phyloP scores from a whole-genome alignment of 2,888 invertebrate genomes.

The Gari tellinella region DNA sequence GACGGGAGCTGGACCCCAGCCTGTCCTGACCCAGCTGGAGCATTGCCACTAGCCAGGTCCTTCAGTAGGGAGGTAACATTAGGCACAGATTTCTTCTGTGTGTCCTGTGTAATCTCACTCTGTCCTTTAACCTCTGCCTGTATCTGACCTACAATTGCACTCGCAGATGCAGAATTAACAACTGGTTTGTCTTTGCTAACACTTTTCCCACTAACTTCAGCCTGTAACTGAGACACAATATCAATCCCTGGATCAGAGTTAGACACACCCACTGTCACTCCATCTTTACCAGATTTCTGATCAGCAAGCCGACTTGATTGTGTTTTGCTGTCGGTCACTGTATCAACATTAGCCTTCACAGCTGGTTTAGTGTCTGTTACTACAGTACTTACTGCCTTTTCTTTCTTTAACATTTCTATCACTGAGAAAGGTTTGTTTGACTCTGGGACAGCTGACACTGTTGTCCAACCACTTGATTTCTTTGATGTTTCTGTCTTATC shows the following conservation, averaged over 20 bases:
- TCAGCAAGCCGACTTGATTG: too few species aligned
- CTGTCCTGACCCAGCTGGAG: constrained; percentile 3
- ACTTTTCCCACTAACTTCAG: constrained; percentile 35
- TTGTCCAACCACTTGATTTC: too few species aligned
- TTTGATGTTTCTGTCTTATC: not conserved
- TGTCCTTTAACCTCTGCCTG: constrained; percentile 27
- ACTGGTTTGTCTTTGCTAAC: not conserved
- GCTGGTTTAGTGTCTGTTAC: not conserved
- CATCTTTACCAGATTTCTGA: too few species aligned
- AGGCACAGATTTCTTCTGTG: constrained; percentile 20
- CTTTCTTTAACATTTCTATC: not conserved
- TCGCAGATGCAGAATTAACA: not conserved
- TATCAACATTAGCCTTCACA: not conserved
- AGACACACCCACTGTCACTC: too few species aligned
- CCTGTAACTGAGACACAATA: constrained; percentile 39
- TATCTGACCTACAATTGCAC: constrained; percentile 20
- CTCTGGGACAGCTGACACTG: not conserved
- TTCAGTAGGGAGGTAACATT: constrained; percentile 41
- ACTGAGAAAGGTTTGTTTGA: not conserved
- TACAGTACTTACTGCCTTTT: not conserved
- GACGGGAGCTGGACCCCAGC: constrained; percentile 54
- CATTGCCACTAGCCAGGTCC: constrained; percentile 17
- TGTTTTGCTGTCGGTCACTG: too few species aligned
- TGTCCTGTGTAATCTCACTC: not conserved
- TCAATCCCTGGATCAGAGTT: constrained; percentile 4